These are phyloP conservation scores for Coptodon rendalli DNA, from an alignment of 2,113 vertebrate genomes.

Conservation along the genomic window DNA sequence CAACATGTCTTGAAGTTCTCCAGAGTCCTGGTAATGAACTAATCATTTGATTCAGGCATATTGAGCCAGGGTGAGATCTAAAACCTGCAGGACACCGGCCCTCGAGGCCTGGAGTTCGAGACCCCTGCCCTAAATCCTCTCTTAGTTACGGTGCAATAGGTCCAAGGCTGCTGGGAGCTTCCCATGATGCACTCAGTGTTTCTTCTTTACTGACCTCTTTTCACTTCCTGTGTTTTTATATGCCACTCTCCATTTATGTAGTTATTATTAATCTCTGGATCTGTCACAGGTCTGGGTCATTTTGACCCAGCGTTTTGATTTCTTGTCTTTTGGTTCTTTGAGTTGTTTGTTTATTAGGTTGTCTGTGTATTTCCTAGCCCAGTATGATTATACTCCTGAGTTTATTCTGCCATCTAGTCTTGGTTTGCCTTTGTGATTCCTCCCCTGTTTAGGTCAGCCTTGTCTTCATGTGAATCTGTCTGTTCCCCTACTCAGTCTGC, in stretches of 20 bases:
- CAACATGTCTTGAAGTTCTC: not conserved
- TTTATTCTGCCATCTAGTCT: too few relatives aligned
- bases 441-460: too few relatives aligned
- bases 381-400: too few relatives aligned
- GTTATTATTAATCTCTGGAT: not conserved
- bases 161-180: not conserved
- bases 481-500: too few relatives aligned
- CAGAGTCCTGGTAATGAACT: accelerated
- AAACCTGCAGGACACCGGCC: not conserved
- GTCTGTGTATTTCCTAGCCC: too few relatives aligned
- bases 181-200: not conserved
- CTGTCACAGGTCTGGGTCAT: too few relatives aligned
- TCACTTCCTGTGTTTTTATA: not conserved
- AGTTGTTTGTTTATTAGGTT: too few relatives aligned
- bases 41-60: not conserved
- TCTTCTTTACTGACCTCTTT: not conserved
- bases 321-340: too few relatives aligned
- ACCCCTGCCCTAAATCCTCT: not conserved
- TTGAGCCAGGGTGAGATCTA: accelerated
- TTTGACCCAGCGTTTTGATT: too few relatives aligned
- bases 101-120: not conserved
- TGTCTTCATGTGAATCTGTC: too few relatives aligned
- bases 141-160: not conserved
- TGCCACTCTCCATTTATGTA: not conserved
- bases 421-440: too few relatives aligned